Conservation (phyloP, 2,113 vertebrate genomes). For the Catagonus wagneri region DNA sequence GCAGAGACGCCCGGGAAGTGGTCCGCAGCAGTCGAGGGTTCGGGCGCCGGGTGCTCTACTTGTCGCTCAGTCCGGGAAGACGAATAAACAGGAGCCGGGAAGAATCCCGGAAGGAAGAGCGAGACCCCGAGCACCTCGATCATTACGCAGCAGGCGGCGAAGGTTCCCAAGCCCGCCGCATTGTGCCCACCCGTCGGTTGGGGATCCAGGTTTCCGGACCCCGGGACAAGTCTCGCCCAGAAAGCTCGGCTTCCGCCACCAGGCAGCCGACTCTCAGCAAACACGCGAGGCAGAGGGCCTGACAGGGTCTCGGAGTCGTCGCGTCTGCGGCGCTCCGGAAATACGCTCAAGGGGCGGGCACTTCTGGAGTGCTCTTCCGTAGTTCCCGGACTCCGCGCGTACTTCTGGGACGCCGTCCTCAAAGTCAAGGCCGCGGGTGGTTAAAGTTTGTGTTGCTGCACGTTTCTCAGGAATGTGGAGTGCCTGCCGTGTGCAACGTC, state of each 20-base stretch:
- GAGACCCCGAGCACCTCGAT: conserved; percentile 91
- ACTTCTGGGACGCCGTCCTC: not conserved
- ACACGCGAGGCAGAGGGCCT: fast-evolving
- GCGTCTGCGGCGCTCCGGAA: not conserved
- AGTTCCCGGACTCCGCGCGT: too few species aligned
- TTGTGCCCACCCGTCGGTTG: not conserved
- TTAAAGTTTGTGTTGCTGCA: too few species aligned
- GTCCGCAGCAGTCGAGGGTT: conserved; percentile 89
- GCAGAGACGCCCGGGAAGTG: fast-evolving
- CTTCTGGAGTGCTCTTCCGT: too few species aligned
- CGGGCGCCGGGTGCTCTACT: conserved; percentile 88
- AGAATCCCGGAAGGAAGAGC: conserved; percentile 95
- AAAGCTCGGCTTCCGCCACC: fast-evolving
- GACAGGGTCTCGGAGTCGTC: fast-evolving
- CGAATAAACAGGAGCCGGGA: conserved; percentile 91
- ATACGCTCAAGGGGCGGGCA: fast-evolving
- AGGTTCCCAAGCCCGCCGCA: conserved; percentile 91
- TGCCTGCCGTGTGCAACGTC: fast-evolving
- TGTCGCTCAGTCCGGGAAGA: conserved; percentile 82
- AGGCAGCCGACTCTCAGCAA: fast-evolving
- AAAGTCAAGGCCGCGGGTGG: not conserved
- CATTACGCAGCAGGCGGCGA: conserved; percentile 91
- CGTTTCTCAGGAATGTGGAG: not conserved
- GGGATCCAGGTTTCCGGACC: fast-evolving
- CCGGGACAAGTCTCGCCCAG: fast-evolving